Base-by-base conservation (phyloP, 2,888 invertebrate species). In the Torymus texanus region DNA sequence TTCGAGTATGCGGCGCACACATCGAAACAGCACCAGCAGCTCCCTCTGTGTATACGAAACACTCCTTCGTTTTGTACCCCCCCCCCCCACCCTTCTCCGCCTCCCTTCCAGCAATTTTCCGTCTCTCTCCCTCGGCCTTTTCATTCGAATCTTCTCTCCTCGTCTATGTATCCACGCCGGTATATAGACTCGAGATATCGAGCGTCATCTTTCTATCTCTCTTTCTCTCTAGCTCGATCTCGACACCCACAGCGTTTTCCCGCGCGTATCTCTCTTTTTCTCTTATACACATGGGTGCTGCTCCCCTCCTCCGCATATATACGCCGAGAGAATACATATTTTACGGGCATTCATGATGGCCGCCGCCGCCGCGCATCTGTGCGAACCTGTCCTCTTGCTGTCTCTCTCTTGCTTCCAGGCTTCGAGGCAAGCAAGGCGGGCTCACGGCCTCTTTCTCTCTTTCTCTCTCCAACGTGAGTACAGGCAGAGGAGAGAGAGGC, bases 291-390 rank as follows among this genome's bases (percentile, higher is more conserved):
- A 83, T 82, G 72, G 82, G 83, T 82, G 74, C 81, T 81, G 62
- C 77, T 81, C 78, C 72, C 82, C 78, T 73, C 77, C 76, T 59
- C 76, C 51, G 65, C 55, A 53, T 21, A 53, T 21, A 21, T 70
- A 67, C 79, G 66, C 74, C 66, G 55, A 56, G 84, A 86, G 87
- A 90, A 89, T 90, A 90, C 90, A 90, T 90, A 90, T 90, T 90
- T 90, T 87, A 90, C 90, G 78, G 78, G 79, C 89, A 90, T 90
- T 90, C 90, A 90, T 90, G 90, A 90, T 90, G 90, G 90, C 90
- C 89, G 90, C 90, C 90, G 88, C 86, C 29, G 88, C 87, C 78
- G 87, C 89, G 89, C 89, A 89, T 89, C 89, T 88, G 88, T 88
- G 87, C 87, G 87, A 88, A 89, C 89, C 88, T 88, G 89, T 88